Percentiles rank a stretch among this genome's conserved stretches.
phyloP scores from a whole-genome alignment of 2,888 invertebrate species.

The Athalia rosae region DNA sequence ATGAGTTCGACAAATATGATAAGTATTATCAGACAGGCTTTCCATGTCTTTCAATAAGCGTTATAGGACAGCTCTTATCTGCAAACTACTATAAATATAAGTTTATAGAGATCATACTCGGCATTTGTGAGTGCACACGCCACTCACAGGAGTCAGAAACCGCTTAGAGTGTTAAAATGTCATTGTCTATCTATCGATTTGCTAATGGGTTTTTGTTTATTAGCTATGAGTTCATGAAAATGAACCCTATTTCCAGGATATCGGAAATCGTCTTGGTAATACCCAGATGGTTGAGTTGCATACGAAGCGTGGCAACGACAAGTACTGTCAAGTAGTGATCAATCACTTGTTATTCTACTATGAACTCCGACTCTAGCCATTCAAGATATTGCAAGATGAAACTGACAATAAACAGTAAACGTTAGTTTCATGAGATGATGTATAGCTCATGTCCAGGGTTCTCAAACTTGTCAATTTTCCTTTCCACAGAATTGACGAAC shows the following conservation, averaged over 20 bases:
- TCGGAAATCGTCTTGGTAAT: neutral
- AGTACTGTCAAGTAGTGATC: neutral
- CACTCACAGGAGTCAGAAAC: conserved; percentile 56
- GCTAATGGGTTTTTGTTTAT: conserved; percentile 11
- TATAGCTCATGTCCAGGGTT: no score
- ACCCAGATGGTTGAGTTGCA: neutral
- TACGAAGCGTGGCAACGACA: neutral
- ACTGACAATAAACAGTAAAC: no score
- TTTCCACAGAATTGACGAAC: no score
- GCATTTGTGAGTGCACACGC: conserved; percentile 55
- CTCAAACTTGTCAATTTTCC: no score
- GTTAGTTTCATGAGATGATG: no score
- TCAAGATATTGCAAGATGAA: no score
- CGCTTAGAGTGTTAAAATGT: conserved; percentile 55
- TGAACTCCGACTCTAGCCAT: no score
- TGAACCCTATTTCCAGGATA: conserved; percentile 17
- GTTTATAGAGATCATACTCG: conserved; percentile 60
- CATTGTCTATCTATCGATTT: neutral
- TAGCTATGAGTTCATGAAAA: conserved; percentile 19
- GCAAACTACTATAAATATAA: conserved; percentile 62
- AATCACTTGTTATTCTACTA: no score
- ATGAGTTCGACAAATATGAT: conserved; percentile 66
- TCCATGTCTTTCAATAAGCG: conserved; percentile 62
- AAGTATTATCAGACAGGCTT: conserved; percentile 67
- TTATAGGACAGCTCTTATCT: conserved; percentile 62